Evolutionary conservation across 2,888 invertebrate species (phyloP).

Genomic region (Syrphus vitripennis): DNA sequence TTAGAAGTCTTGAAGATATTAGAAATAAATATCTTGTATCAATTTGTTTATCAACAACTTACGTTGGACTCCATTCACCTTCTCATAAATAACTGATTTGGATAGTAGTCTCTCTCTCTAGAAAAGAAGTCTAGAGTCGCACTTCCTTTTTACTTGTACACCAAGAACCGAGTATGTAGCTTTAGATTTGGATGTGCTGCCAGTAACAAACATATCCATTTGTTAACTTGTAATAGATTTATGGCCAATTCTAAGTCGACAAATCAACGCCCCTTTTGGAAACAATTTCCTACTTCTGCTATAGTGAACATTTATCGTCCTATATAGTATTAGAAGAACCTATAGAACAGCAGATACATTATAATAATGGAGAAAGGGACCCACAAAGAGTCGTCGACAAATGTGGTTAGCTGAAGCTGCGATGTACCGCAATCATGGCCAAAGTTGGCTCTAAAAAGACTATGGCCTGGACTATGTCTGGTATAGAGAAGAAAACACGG

Average conservation of each 20-base stretch:
- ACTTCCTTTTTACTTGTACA: slow-evolving; percentile 40
- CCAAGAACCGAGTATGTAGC: background rate
- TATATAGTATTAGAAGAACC: background rate
- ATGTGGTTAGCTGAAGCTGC: slow-evolving; percentile 17
- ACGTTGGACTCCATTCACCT: slow-evolving; percentile 56
- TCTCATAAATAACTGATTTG: slow-evolving; percentile 66
- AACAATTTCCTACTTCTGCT: slow-evolving; percentile 59
- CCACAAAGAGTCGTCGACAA: background rate
- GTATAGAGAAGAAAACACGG: slow-evolving; percentile 27
- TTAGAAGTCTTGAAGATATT: background rate
- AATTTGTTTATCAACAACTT: slow-evolving; percentile 66
- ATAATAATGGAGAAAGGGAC: background rate
- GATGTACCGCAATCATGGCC: slow-evolving; percentile 1
- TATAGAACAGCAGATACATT: background rate
- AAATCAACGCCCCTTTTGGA: slow-evolving; percentile 70
- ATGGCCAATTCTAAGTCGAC: slow-evolving; percentile 66
- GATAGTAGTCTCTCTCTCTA: slow-evolving; percentile 41
- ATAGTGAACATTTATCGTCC: background rate
- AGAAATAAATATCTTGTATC: slow-evolving; percentile 11
- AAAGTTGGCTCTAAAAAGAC: background rate
- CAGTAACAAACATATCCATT: slow-evolving; percentile 66
- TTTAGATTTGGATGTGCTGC: slow-evolving; percentile 17
- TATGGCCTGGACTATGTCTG: slow-evolving; percentile 11
- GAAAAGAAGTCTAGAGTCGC: slow-evolving; percentile 19
- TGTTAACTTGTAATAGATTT: slow-evolving; percentile 60